A percentile compares a stretch with the other conserved stretches of the same genome.
These are phyloP conservation scores for Danio kyathit DNA, from an alignment of 2,797 vertebrate species.

Conservation along the genomic window DNA sequence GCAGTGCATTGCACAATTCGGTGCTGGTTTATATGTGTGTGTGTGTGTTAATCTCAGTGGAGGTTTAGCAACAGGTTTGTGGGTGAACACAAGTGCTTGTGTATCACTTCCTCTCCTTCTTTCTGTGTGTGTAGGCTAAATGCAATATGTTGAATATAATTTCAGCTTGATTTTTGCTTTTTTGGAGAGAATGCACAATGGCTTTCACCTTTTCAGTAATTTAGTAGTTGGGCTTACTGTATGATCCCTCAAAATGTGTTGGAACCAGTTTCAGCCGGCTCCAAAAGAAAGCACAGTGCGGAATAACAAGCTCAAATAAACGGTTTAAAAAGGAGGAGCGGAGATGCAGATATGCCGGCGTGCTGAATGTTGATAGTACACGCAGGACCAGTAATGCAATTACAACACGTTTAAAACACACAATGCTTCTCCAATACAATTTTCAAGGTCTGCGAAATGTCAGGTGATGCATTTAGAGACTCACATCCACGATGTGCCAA, in stretches of 20 bases:
- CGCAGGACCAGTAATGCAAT: constrained; percentile 43
- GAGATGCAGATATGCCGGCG: constrained; percentile 24
- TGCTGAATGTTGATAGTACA: constrained; percentile 40
- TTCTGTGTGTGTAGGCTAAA: constrained; percentile 23
- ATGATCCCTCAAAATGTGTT: constrained; percentile 27
- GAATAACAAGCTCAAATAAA: constrained; percentile 40
- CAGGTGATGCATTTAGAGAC: constrained; percentile 39
- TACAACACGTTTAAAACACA: constrained; percentile 40
- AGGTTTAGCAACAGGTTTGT: constrained; percentile 56
- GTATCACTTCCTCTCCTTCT: constrained; percentile 1
- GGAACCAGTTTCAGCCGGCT: constrained; percentile 21
- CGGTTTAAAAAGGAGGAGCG: constrained; percentile 19
- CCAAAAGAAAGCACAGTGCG: constrained; percentile 8
- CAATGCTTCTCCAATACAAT: constrained; percentile 38
- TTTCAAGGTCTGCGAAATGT: constrained; percentile 29
- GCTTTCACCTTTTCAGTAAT: neutral
- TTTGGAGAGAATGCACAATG: neutral
- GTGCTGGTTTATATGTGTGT: constrained; percentile 50
- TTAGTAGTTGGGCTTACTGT: constrained; percentile 15
- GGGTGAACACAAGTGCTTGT: constrained; percentile 33
- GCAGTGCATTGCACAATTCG: constrained; percentile 66
- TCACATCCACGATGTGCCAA: constrained; percentile 10
- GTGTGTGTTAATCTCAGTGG: constrained; percentile 50
- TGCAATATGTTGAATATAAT: constrained; percentile 2
- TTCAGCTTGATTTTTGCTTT: constrained; percentile 15